Evolutionary conservation across 1,140 invertebrate species (phyloP), one percentile per base, ranked within the genome.

Genomic region (Megathymus violae): DNA sequence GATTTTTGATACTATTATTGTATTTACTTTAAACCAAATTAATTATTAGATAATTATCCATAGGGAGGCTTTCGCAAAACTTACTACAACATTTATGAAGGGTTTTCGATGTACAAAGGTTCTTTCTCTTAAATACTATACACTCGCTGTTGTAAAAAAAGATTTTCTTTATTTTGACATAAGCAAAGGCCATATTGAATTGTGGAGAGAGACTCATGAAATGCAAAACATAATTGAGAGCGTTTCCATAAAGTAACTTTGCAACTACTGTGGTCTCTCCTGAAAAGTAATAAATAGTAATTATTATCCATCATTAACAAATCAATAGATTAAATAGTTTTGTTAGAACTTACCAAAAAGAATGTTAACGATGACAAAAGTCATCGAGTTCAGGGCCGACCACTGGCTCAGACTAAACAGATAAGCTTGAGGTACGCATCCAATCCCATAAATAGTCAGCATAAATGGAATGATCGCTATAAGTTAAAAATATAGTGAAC

Each of bases 91-190:
- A 89, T 64, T 82, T 87, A 58, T 89, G 81, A 10, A 89, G 69
- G 4, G 58, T 73, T 40, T 80, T 82, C 0, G 58, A 43, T 0
- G 74, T 68, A 38, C 86, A 89, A 7, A 87, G 63, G 10, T 85
- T 75, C 44, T 80, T 74, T 3, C 47, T 58, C 38, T 76, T 46
- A 19, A 83, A 86, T 10, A 89, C 71, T 11, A 74, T 60, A 36
- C 86, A 89, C 50, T 87, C 86, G 48, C 74, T 86, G 58, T 89
- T 89, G 60, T 89, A 85, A 1, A 89, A 67, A 48, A 86, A 87
- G 58, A 83, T 82, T 54, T 80, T 63, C 13, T 79, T 80, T 19
- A 87, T 83, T 51, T 85, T 87, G 0, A 82, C 58, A 27, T 75
- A 78, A 5, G 84, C 86, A 16, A 79, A 78, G 4, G 78, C 82